Percentiles rank a stretch among this genome's conserved stretches.
These are phyloP conservation scores for Pipistrellus pipistrellus DNA, from an alignment of 2,797 vertebrate genomes.

Conservation along the genomic window DNA sequence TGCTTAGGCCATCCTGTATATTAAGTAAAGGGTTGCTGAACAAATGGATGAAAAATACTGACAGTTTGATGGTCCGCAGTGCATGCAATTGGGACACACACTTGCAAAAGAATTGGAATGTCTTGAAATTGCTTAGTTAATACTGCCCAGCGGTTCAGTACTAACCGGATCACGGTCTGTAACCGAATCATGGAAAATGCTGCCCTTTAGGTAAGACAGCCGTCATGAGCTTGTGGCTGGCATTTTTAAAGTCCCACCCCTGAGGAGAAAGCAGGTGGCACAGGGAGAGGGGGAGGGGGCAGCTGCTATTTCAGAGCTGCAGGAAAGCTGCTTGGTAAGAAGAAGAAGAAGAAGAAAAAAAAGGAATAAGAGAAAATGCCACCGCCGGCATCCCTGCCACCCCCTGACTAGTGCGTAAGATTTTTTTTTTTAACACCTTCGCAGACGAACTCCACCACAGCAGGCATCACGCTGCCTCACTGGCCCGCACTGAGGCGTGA, in stretches of 20 bases:
- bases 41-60: neutral
- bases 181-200: neutral
- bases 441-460: neutral
- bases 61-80: neutral
- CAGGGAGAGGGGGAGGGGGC: neutral
- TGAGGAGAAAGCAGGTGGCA: neutral
- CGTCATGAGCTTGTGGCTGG: neutral
- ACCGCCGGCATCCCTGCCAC: neutral
- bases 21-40: neutral
- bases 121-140: conserved; percentile 19
- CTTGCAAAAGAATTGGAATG: neutral
- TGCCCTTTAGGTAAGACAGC: neutral
- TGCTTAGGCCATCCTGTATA: neutral
- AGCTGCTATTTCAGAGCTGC: conserved; percentile 24
- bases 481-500: neutral
- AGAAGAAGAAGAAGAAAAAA: too few relatives aligned
- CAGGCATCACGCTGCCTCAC: neutral
- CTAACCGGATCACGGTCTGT: neutral
- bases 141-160: neutral
- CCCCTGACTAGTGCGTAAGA: conserved; percentile 21
- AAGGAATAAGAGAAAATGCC: conserved; percentile 38
- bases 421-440: conserved; percentile 60
- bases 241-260: neutral
- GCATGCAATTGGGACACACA: neutral
- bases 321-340: conserved; percentile 29